Percentiles rank a stretch among this genome's conserved stretches.
Evolutionary conservation across 2,888 invertebrate genomes (phyloP).

Genomic region (Scaptodrosophila latifasciaeformis): DNA sequence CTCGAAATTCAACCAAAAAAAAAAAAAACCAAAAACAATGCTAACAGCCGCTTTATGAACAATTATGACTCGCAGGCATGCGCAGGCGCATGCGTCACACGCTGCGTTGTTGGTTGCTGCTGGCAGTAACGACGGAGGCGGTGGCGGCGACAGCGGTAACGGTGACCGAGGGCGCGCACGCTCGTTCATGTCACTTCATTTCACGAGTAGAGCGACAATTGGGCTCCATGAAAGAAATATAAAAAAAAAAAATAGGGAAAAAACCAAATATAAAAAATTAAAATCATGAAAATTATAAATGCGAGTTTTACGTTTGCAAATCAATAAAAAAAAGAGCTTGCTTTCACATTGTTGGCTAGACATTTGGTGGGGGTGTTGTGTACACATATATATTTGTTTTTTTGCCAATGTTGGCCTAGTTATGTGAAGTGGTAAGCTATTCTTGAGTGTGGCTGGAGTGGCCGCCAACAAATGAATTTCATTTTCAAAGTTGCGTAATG

Average conservation of each 20-base stretch:
- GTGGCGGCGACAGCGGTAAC: neutral
- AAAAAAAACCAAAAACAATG: conserved; percentile 49
- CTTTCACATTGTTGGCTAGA: conserved; percentile 33
- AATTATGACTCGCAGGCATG: conserved; percentile 52
- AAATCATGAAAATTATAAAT: conserved; percentile 28
- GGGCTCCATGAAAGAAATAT: too few species aligned
- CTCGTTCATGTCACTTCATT: neutral
- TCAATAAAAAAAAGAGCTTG: conserved; percentile 21
- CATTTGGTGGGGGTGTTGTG: neutral
- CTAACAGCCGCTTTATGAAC: conserved; percentile 68
- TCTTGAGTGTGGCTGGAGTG: conserved; percentile 51
- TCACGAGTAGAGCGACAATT: neutral
- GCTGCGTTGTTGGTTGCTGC: neutral
- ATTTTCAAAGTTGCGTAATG: conserved; percentile 45
- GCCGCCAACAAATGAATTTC: conserved; percentile 31
- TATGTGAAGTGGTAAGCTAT: conserved; percentile 56
- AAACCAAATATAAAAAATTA: conserved; percentile 33
- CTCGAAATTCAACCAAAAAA: conserved; percentile 32
- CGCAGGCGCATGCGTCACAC: conserved; percentile 62
- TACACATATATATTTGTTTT: conserved; percentile 10
- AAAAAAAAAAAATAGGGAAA: too few species aligned
- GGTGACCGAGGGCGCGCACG: conserved; percentile 1
- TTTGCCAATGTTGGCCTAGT: conserved; percentile 47
- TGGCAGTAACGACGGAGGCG: neutral
- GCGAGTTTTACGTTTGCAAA: conserved; percentile 27